Conservation (phyloP, 2,797 vertebrate species). For the Philypnodon macrostomus region DNA sequence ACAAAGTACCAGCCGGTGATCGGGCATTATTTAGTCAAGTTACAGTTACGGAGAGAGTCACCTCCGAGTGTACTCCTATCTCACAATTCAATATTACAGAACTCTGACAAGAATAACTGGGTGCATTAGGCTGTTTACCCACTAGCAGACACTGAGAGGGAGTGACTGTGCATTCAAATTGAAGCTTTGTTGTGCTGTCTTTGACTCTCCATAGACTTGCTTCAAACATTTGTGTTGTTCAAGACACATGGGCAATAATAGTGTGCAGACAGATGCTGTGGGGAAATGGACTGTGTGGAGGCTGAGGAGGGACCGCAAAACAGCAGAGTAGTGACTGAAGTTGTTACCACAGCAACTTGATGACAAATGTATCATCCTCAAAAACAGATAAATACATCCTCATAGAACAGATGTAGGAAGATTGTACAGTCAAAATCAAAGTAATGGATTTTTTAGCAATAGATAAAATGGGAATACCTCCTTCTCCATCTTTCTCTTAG, state of each 20-base stretch:
- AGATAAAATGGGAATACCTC: no score
- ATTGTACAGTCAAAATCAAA: no score
- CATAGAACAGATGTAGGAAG: no score
- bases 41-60: conserved; percentile 22
- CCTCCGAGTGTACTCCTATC: conserved; percentile 14
- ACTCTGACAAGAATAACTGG: conserved; percentile 4
- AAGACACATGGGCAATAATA: neutral
- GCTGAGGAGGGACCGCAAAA: neutral
- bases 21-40: conserved; percentile 48
- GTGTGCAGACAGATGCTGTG: neutral
- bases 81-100: conserved; percentile 15
- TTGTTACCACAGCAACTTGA: neutral
- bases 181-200: neutral
- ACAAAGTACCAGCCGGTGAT: conserved; percentile 49
- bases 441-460: no score
- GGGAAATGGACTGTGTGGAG: no score
- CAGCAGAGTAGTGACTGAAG: neutral
- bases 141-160: neutral
- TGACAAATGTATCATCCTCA: neutral
- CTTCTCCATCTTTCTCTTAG: no score
- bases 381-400: neutral
- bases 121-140: conserved; percentile 13
- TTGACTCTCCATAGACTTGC: neutral
- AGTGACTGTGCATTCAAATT: neutral
- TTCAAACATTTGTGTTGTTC: neutral